Evolutionary conservation across 2,113 vertebrate genomes (phyloP).

Genomic region (Heterocephalus glaber): DNA sequence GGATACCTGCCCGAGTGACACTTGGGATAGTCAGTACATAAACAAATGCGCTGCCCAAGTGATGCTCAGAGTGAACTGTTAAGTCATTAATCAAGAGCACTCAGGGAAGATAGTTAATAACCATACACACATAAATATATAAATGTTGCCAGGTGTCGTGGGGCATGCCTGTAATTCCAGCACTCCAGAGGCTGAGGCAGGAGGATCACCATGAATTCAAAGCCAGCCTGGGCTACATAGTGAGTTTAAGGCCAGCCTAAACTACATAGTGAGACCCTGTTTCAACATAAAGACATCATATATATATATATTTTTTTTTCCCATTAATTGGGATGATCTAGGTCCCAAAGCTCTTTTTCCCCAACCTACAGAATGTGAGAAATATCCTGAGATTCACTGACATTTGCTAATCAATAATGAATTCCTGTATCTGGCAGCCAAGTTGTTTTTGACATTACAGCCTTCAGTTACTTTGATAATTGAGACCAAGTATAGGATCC

Average conservation of each 20-base stretch:
- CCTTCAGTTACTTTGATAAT: background rate
- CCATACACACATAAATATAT: background rate
- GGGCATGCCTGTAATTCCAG: too few relatives aligned
- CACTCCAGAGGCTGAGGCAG: too few relatives aligned
- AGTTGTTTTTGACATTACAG: background rate
- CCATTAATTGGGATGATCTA: background rate
- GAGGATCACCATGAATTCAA: too few relatives aligned
- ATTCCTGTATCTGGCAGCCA: background rate
- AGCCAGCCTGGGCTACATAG: too few relatives aligned
- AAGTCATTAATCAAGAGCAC: background rate
- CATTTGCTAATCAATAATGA: conserved; percentile 27
- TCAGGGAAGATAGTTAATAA: background rate
- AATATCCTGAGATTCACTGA: conserved; percentile 6
- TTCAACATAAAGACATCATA: too few relatives aligned
- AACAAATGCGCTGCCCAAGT: too few relatives aligned
- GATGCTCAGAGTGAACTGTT: too few relatives aligned
- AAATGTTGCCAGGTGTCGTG: too few relatives aligned
- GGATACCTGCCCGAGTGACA: background rate
- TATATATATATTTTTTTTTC: background rate
- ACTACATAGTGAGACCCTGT: too few relatives aligned
- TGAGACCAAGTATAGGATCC: conserved; percentile 11
- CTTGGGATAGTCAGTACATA: background rate
- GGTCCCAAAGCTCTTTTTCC: background rate
- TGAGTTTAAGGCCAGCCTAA: too few relatives aligned
- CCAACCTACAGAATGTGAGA: background rate